Percentiles rank a stretch among this genome's conserved stretches.
These are phyloP conservation scores for Callipepla squamata DNA, from an alignment of 2,113 vertebrate species.

Conservation along the genomic window DNA sequence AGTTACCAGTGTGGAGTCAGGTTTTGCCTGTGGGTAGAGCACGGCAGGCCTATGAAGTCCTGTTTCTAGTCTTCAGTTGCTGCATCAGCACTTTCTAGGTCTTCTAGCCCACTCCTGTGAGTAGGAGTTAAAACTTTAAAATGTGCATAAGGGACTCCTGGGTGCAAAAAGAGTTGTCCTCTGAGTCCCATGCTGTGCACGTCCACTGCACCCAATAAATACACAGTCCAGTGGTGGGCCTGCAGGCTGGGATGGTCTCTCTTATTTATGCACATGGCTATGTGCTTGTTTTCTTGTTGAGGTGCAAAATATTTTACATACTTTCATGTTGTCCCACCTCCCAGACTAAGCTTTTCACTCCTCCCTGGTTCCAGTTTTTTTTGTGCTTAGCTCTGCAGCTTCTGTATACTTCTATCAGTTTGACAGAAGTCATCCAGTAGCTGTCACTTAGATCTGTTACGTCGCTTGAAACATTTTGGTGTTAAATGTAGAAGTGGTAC, in stretches of 20 bases:
- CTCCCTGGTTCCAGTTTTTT: neutral
- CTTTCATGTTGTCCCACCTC: neutral
- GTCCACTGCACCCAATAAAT: neutral
- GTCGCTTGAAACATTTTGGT: neutral
- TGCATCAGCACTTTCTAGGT: neutral
- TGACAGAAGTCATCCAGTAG: neutral
- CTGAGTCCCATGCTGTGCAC: neutral
- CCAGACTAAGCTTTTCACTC: neutral
- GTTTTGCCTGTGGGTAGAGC: neutral
- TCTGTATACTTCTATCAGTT: neutral
- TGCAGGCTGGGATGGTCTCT: neutral
- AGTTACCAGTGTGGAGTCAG: neutral
- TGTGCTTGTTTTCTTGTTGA: neutral
- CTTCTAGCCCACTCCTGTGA: neutral
- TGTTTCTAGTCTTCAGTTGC: neutral
- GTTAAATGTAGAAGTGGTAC: neutral
- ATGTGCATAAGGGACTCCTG: neutral
- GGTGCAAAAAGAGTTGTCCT: neutral
- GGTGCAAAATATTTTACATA: neutral
- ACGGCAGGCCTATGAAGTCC: neutral
- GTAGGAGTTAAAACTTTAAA: neutral
- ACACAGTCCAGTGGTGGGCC: neutral
- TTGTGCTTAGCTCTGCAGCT: neutral
- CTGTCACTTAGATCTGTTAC: neutral
- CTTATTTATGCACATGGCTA: neutral